A percentile compares a stretch with the other conserved stretches of the same genome.
Conservation (phyloP, 2,797 vertebrate genomes). For the Oreochromis mossambicus region DNA sequence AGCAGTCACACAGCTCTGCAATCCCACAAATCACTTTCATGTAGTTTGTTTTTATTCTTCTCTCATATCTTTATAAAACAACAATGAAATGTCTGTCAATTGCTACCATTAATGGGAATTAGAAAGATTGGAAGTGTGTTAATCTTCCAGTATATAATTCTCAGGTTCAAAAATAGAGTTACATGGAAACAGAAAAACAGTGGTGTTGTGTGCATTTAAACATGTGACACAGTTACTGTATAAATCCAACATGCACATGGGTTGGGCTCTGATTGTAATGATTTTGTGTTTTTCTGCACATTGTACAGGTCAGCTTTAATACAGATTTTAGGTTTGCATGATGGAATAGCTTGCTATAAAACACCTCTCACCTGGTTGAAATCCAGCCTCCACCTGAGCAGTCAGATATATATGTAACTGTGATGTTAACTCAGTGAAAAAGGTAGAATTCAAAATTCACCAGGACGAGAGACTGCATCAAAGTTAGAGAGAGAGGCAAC, state of each 20-base stretch:
- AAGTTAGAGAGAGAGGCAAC: background rate
- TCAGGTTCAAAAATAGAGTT: background rate
- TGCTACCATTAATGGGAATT: background rate
- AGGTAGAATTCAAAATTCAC: background rate
- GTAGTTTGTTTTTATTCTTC: background rate
- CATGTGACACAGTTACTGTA: background rate
- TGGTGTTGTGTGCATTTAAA: background rate
- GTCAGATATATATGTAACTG: background rate
- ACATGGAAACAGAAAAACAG: background rate
- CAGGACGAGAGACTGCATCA: background rate
- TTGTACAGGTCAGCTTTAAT: background rate
- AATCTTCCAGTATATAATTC: background rate
- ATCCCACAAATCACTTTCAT: background rate
- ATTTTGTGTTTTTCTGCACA: background rate
- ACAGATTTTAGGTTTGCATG: background rate
- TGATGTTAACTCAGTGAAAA: background rate
- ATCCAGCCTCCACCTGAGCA: background rate
- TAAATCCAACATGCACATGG: accelerated
- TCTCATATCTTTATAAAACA: background rate
- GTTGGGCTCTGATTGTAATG: background rate
- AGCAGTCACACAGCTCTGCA: background rate
- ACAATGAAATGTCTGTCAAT: background rate
- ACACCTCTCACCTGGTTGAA: background rate
- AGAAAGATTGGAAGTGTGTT: background rate
- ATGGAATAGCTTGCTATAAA: background rate